Evolutionary conservation across 2,113 vertebrate genomes (phyloP), one percentile per base, ranked within the genome.

Genomic region (Spea multiplicata): DNA sequence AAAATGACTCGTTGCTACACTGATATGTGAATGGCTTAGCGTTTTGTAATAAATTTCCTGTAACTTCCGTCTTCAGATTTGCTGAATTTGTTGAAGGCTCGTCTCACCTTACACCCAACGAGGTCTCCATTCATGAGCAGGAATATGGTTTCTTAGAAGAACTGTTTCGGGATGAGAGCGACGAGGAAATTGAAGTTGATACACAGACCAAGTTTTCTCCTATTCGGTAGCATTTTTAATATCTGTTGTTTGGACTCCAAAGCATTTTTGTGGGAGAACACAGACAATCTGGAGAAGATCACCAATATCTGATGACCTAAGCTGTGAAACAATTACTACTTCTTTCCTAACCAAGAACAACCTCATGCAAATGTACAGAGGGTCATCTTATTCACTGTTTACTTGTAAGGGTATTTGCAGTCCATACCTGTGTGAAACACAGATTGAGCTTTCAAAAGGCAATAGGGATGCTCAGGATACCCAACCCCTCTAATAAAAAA

Each of bases 41-140:
- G 30, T 30, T 44, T 70, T 72, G 62, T 69, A 50, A 30, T n/a
- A 6, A 3, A 3, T 73, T 74, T 13, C 9, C 65, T 64, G 1
- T 66, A 73, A 55, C 13, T 80, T 67, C 46, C 74, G 52, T 71
- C 73, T 8, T 53, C 87, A 99, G 97, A 89, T 99, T 99, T 88
- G 97, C 97, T 30, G 96, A 97, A 61, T 99, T 99, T 57, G 83
- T 98, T 4, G 93, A 94, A 81, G 97, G 97, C 0, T 93, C 94
- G 10, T 91, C 85, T 8, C 97, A 99, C 10, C 81, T 99, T 80
- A 92, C 92, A 74, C 83, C 91, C 7, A 89, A 86, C 0, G 97
- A 99, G 82, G 90, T 91, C 69, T 96, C 93, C 0, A 86, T 93
- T 52, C 95, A 99, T 0, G 93, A 94, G 9, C 93, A 89, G 81